phyloP scores from a whole-genome alignment of 2,888 invertebrate species.

The Crocallis elinguaria region DNA sequence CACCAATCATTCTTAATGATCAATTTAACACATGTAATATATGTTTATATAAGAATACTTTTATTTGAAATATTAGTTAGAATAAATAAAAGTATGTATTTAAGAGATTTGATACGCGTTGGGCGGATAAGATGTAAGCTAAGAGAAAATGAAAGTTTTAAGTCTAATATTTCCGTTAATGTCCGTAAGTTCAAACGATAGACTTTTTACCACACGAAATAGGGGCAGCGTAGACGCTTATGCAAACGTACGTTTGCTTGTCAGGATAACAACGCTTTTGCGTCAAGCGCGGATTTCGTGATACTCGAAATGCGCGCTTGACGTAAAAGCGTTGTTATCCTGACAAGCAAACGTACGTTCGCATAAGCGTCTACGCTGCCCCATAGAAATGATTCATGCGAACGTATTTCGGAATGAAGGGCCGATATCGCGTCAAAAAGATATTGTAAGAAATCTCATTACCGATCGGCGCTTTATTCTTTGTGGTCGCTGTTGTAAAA shows the following conservation, averaged over 20 bases:
- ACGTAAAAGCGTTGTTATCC: too few species aligned
- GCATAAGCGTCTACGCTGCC: too few species aligned
- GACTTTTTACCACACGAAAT: constrained; percentile 8
- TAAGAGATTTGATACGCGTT: constrained; percentile 72
- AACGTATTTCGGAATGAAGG: background rate
- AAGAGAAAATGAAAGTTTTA: constrained; percentile 45
- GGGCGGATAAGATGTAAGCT: constrained; percentile 52
- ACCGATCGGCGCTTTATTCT: constrained; percentile 8
- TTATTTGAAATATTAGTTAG: constrained; percentile 59
- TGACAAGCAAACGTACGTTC: too few species aligned
- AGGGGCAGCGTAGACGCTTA: too few species aligned
- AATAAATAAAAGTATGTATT: constrained; percentile 57
- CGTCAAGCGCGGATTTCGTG: too few species aligned
- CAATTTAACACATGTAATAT: constrained; percentile 28
- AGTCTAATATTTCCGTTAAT: constrained; percentile 50
- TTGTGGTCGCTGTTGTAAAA: constrained; percentile 17
- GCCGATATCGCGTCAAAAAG: background rate
- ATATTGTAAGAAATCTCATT: constrained; percentile 2
- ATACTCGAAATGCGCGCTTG: too few species aligned
- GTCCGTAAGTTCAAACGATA: constrained; percentile 17
- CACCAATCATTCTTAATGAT: constrained; percentile 45
- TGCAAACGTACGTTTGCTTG: too few species aligned
- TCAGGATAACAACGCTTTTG: too few species aligned
- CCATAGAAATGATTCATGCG: background rate
- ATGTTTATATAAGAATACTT: constrained; percentile 43